Evolutionary conservation across 2,888 invertebrate genomes (phyloP), one percentile per base, ranked within the genome.

Genomic region (Ectemnius cavifrons): DNA sequence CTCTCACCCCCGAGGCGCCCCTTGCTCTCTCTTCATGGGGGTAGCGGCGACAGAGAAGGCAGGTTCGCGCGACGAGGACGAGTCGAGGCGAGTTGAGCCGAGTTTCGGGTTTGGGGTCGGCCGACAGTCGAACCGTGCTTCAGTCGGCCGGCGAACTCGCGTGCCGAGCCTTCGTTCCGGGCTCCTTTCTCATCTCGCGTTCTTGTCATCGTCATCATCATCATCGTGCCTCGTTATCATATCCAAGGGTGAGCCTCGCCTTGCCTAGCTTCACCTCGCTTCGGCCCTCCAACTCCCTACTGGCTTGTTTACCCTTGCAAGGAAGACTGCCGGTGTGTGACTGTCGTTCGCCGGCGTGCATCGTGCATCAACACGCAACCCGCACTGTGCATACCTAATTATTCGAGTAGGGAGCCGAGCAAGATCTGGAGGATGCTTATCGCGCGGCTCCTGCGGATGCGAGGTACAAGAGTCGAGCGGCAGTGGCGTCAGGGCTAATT

Each of bases 101-200:
- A 78, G 86, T 80, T 79, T 77, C 78, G 78, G 82, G 78, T 80
- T 78, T 75, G 73, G 80, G 81, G 82, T 79, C 81, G 84, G 77
- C 80, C 81, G 83, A 81, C 84, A 84, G 85, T 84, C 84, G 87
- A 86, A 85, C 85, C 84, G 87, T 87, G 85, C 82, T 85, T 90
- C 89, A 91, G 91, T 91, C 88, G 90, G 90, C 90, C 90, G 90
- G 91, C 91, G 88, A 89, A 89, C 89, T 90, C 90, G 91, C 90
- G 90, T 89, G 90, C 89, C 89, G 91, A 85, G 89, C 82, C 84
- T 77, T 84, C 82, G 79, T 75, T 73, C 60, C 73, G 76, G 67
- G 73, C 58, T 65, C 70, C 79, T 69, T 71, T 37, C 61, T 67
- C 71, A 66, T 56, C 71, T 67, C 71, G 61, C 68, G 49, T 27